Conservation (phyloP, 2,888 invertebrate species). For the Anaspis maculata region DNA sequence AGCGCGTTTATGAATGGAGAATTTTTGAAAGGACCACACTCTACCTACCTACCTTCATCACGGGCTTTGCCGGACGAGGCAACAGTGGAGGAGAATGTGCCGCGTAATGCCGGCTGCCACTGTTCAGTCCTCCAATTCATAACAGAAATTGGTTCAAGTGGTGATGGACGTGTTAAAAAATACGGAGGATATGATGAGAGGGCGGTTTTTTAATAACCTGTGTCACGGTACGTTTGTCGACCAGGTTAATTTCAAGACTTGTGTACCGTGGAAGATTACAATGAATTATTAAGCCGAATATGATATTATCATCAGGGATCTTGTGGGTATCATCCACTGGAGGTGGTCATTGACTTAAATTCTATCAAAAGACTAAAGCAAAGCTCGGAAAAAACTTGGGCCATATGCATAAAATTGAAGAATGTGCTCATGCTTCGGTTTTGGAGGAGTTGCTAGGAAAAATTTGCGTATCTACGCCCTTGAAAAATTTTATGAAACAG, state of each 20-base stretch:
- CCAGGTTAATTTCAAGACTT: conserved; percentile 8
- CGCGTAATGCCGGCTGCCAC: conserved; percentile 21
- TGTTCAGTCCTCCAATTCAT: conserved; percentile 20
- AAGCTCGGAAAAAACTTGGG: too few relatives aligned
- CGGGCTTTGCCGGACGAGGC: too few relatives aligned
- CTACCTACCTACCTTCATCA: too few relatives aligned
- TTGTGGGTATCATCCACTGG: too few relatives aligned
- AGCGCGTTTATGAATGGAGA: conserved; percentile 14
- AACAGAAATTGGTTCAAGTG: conserved; percentile 21
- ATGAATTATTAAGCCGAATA: conserved; percentile 18
- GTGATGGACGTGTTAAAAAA: conserved; percentile 18
- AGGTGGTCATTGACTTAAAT: too few relatives aligned
- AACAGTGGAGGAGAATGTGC: conserved; percentile 16
- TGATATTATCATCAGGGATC: too few relatives aligned
- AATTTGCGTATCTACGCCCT: too few relatives aligned
- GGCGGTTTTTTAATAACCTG: conserved; percentile 23
- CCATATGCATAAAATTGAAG: too few relatives aligned
- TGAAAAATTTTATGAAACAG: too few relatives aligned
- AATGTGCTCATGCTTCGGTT: too few relatives aligned
- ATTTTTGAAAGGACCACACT: conserved; percentile 10
- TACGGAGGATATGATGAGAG: conserved; percentile 22
- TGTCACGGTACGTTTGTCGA: conserved; percentile 17
- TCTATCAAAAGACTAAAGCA: too few relatives aligned
- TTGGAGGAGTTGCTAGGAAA: too few relatives aligned
- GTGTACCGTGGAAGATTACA: conserved; percentile 20